Evolutionary conservation across 2,888 invertebrate genomes (phyloP), one percentile per base, ranked within the genome.

Genomic region (Ctenicera cuprea): DNA sequence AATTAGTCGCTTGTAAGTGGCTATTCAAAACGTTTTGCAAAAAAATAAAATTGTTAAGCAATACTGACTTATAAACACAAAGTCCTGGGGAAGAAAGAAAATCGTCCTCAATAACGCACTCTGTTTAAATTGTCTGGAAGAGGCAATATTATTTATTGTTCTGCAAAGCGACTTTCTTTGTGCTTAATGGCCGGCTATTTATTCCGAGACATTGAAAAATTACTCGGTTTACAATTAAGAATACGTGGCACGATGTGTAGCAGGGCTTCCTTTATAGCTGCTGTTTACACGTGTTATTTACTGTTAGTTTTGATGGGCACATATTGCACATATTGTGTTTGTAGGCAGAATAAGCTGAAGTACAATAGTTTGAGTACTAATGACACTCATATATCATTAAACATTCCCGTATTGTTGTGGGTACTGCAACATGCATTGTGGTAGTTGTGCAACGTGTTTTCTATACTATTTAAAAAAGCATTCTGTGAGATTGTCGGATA

Each of bases 251-350:
- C 41, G 70, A 63, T 50, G 22, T 50, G 48, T 50, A 52, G 52
- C 18, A 41, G 38, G 37, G 20, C 33, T 70, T 63, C 68, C 63
- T 50, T 64, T 33, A 62, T 38, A 30, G 71, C 48, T 64, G 64
- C 54, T 57, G 71, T 64, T 71, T 71, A 64, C 71, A 71, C 54
- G 64, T 71, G 62, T 62, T 62, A 45, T 45, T 62, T 43, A 62
- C 62, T 45, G 45, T 59, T 45, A 62, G 43, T 45, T 16, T 16
- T 62, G 62, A 62, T 62, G 45, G 43, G 45, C 62, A 62, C 43
- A 62, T 62, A 62, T 59, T 62, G 71, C 63, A 63, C 63, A 63
- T 50, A 65, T 37, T 65, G 50, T 37, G 50, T 52, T 48, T 52
- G 52, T 52, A 65, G 41, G 52, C 50, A 63, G 59, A 38, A 14